Conservation (phyloP, 2,797 vertebrate genomes). For the Macrochelys suwanniensis region DNA sequence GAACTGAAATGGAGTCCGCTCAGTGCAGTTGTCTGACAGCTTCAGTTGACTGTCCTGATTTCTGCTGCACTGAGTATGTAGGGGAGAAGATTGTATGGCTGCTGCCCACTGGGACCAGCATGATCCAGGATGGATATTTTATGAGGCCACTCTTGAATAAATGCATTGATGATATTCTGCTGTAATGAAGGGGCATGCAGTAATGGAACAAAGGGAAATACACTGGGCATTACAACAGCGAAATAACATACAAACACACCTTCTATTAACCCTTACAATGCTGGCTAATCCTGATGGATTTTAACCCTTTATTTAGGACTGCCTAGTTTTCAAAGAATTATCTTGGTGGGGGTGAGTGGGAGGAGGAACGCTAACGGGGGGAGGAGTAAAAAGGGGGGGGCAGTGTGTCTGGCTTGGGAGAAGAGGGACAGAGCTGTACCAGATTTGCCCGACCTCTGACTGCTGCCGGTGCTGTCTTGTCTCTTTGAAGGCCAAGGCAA, state of each 20-base stretch:
- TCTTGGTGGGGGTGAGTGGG: not conserved
- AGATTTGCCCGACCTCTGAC: rapidly evolving
- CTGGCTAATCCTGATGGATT: not conserved
- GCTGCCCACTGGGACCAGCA: not conserved
- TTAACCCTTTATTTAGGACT: not conserved
- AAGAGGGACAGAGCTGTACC: rapidly evolving
- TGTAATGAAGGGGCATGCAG: not conserved
- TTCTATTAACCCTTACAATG: not conserved
- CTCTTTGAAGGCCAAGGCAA: not conserved
- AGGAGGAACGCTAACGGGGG: not conserved
- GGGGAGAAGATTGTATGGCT: not conserved
- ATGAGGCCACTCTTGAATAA: not conserved
- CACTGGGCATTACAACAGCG: not conserved
- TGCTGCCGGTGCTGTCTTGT: not conserved
- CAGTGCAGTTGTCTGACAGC: not conserved
- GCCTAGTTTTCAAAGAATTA: not conserved
- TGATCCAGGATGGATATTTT: not conserved
- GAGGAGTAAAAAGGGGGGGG: not conserved
- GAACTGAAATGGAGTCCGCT: not conserved
- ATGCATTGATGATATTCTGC: not conserved
- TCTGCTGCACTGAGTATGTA: not conserved
- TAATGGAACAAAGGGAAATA: not conserved
- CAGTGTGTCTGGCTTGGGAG: rapidly evolving
- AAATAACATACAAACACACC: not conserved
- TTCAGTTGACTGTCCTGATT: not conserved